A percentile compares a stretch with the other conserved stretches of the same genome.
Conservation (phyloP, 2,797 vertebrate species). For the Propithecus deckenii region DNA sequence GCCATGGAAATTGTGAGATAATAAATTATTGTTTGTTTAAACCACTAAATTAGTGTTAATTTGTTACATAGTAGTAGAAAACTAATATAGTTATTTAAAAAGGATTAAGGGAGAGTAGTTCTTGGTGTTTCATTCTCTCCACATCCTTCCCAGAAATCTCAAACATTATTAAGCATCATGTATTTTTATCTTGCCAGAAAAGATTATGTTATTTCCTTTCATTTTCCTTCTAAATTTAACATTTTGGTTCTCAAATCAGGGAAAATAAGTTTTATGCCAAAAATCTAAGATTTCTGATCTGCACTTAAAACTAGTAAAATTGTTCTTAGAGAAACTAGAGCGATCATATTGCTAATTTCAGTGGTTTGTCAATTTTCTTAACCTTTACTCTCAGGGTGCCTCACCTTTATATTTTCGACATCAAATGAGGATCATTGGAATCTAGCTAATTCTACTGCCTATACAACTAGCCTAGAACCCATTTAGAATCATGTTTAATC, state of each 20-base stretch:
- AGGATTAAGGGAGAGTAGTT: not conserved
- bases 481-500: not conserved
- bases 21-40: not conserved
- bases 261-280: constrained; percentile 25
- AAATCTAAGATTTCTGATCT: not conserved
- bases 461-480: not conserved
- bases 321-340: not conserved
- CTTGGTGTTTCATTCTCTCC: not conserved
- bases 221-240: constrained; percentile 33
- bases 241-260: not conserved
- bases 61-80: not conserved
- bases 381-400: not conserved
- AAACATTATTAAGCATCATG: not conserved
- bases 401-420: not conserved
- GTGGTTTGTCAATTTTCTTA: not conserved
- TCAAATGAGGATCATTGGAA: not conserved
- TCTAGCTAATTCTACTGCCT: not conserved
- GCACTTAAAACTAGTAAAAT: not conserved
- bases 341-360: not conserved
- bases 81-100: not conserved
- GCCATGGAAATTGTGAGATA: not conserved
- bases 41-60: not conserved
- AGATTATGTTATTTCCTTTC: not conserved
- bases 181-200: not conserved
- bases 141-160: not conserved